Evolutionary conservation across 2,797 vertebrate species (phyloP), one percentile per base, ranked within the genome.

Genomic region (Characodon lateralis): DNA sequence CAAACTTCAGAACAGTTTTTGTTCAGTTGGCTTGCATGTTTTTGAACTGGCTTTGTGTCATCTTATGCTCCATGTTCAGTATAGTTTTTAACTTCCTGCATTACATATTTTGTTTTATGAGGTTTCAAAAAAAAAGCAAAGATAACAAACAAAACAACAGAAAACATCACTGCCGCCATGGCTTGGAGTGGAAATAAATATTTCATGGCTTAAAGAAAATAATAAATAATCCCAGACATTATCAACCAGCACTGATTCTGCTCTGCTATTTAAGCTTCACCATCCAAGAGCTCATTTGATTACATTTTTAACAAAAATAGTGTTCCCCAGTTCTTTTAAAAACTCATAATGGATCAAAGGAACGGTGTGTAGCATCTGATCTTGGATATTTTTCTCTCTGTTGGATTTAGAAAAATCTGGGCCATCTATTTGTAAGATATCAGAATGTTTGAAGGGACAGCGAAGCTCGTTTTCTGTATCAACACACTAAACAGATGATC

Each of bases 131-230:
- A 39, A 12, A 46, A 68, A 3, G 3, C 10, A 76, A 58, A 48
- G 73, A 73, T 70, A 18, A 76, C 14, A 55, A 76, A 77, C 7
- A 73, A 3, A 70, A 72, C 24, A 5, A 9, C 14, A 58, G 7
- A 4, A 35, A 63, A 63, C 6, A 1, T 35, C 28, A 63, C 59
- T 63, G 78, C 41, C 24, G 14, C 78, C 63, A 87, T 83, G 81
- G 83, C 77, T 88, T 88, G 70, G 59, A 26, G 31, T 70, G 74
- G 80, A 78, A 87, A 91, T 87, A 86, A 90, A 90, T 82, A 88
- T 88, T 79, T 74, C 82, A 91, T 91, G 83, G 78, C 88, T 91
- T 74, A 89, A 87, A 78, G 26, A 80, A 53, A 81, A 83, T 86
- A 85, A 91, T 86, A 85, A 91, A 89, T 84, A 85, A 81, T 81